phyloP scores from a whole-genome alignment of 1,140 invertebrate genomes.

The Copidosoma floridanum region DNA sequence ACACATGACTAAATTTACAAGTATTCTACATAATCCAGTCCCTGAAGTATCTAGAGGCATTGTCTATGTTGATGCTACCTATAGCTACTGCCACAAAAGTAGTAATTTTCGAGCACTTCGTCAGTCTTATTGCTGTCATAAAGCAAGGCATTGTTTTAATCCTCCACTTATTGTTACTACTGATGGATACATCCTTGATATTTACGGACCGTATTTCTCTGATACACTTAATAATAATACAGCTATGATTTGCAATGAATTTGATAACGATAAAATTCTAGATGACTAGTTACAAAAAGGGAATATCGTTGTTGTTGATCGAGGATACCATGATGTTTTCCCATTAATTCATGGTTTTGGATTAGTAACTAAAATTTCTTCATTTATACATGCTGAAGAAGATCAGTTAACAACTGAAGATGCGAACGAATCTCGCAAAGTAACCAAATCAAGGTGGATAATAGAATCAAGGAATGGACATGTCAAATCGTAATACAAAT shows the following conservation, averaged over 20 bases:
- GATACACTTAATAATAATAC: too few relatives aligned
- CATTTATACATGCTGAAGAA: neutral
- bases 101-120: neutral
- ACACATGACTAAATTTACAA: constrained; percentile 18
- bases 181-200: constrained; percentile 29
- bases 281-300: too few relatives aligned
- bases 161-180: constrained; percentile 24
- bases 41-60: constrained; percentile 9
- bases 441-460: constrained; percentile 30
- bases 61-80: constrained; percentile 24
- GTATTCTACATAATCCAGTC: constrained; percentile 13
- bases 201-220: too few relatives aligned
- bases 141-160: constrained; percentile 23
- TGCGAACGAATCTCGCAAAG: constrained; percentile 18
- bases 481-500: constrained; percentile 27
- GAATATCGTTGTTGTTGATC: constrained; percentile 14
- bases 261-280: too few relatives aligned
- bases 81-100: constrained; percentile 25
- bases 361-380: neutral
- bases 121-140: constrained; percentile 26
- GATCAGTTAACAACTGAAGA: constrained; percentile 12
- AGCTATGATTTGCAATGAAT: too few relatives aligned
- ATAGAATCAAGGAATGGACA: constrained; percentile 30
- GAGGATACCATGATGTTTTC: constrained; percentile 8
- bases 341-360: neutral